Base-by-base conservation (phyloP, 2,888 invertebrate genomes). In the Criorhina ranunculi region DNA sequence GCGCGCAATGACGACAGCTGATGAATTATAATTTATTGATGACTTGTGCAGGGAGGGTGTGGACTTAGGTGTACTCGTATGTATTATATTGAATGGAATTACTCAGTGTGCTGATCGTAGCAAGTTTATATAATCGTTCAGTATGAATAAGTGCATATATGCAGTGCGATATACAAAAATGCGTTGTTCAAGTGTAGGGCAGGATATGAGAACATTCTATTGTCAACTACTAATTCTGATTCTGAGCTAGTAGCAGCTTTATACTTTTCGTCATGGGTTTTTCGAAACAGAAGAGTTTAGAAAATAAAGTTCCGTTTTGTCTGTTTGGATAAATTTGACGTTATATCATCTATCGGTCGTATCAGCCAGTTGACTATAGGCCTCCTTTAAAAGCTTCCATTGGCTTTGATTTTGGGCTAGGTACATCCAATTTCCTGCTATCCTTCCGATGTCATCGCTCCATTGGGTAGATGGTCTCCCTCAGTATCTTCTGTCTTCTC, bases 1-100 rank as follows among this genome's bases (percentile, higher is more conserved):
- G 83, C 49, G 83, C 79, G 72, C 83, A 64, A 85, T 85, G 83
- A 85, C 83, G 83, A 85, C 83, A 85, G 69, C 83, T 73, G 79
- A 79, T 85, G 83, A 79, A 85, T 85, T 79, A 57, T 79, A 85
- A 85, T 85, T 85, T 85, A 64, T 75, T 57, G 62, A 59, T 55
- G 44, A 78, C 67, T 78, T 73, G 67, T 42, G 17, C 40, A 44
- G n/a, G 29, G 83, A 79, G 79, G 75, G 83, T 79, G 79, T 79
- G 83, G 62, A 75, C 75, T 62, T 37, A 62, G 62, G 37, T 46
- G 60, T 40, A 77, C 64, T 64, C 59, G n/a, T n/a, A n/a, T n/a
- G n/a, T n/a, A n/a, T n/a, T n/a, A n/a, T n/a, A 76, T 76, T 81
- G 81, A 70, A 64, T 66, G 76, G 62, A 69, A 70, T 77, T 77